These are phyloP conservation scores for Leptocoma aspasia DNA, from an alignment of 2,113 vertebrate genomes.

Conservation along the genomic window DNA sequence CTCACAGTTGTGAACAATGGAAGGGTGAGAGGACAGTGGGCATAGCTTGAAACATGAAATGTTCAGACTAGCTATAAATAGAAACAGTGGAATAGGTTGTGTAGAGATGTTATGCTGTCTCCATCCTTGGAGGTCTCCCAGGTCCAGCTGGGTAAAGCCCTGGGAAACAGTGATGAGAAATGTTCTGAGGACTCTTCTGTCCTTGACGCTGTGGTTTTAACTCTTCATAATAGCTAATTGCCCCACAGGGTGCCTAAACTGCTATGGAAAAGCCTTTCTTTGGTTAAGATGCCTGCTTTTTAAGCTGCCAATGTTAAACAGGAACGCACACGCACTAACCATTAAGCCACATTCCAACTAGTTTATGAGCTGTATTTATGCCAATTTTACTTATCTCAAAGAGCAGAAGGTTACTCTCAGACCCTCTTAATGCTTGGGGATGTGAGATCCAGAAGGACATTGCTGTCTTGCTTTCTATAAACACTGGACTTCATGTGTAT, in stretches of 20 bases:
- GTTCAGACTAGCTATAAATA: background rate
- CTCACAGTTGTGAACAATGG: background rate
- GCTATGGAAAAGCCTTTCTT: background rate
- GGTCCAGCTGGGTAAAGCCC: background rate
- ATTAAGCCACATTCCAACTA: background rate
- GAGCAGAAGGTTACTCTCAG: background rate
- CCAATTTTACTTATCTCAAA: background rate
- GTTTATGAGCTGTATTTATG: background rate
- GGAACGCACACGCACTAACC: background rate
- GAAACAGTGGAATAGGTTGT: background rate
- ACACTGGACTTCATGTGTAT: background rate
- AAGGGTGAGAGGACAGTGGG: background rate
- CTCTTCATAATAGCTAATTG: background rate
- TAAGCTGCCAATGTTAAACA: background rate
- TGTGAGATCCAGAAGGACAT: background rate
- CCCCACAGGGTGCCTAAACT: background rate
- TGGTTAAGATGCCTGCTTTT: background rate
- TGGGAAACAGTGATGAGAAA: background rate
- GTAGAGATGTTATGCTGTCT: background rate
- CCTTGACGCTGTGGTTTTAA: background rate
- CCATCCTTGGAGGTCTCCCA: background rate
- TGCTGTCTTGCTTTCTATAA: background rate
- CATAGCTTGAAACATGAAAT: background rate
- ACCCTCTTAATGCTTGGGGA: background rate
- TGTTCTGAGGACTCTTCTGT: background rate